These are phyloP conservation scores for Aplidium turbinatum DNA, from an alignment of 23 tunicate species.

Conservation along the genomic window DNA sequence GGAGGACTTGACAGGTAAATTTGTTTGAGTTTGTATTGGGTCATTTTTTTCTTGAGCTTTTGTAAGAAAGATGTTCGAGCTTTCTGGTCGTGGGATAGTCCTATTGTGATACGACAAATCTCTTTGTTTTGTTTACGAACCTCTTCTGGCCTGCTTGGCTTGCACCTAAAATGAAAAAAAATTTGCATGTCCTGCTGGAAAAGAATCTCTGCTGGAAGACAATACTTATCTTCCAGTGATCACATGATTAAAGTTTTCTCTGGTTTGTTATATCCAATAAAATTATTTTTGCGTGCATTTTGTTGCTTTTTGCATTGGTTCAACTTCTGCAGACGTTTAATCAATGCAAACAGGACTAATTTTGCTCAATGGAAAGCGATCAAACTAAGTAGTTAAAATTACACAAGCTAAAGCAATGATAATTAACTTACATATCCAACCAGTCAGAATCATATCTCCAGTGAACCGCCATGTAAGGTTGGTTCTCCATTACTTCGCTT, in stretches of 20 bases:
- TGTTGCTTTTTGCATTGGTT: too few relatives aligned
- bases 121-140: constrained; percentile 95
- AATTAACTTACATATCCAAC: constrained; percentile 88
- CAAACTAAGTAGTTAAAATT: too few relatives aligned
- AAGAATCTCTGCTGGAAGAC: too few relatives aligned
- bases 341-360: too few relatives aligned
- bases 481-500: constrained; percentile 66
- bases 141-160: constrained; percentile 94
- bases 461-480: constrained; percentile 88
- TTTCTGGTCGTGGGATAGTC: constrained; percentile 74
- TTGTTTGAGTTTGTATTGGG: constrained; percentile 80
- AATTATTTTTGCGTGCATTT: too few relatives aligned
- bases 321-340: too few relatives aligned
- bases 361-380: too few relatives aligned
- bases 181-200: too few relatives aligned
- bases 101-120: constrained; percentile 87
- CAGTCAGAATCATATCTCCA: constrained; percentile 99
- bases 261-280: too few relatives aligned
- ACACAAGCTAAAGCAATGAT: not conserved
- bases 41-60: constrained; percentile 87
- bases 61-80: constrained; percentile 66
- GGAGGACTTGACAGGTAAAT: constrained; percentile 97
- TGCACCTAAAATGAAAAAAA: constrained; percentile 96
- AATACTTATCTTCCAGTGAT: too few relatives aligned
- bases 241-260: too few relatives aligned